Percentiles rank a stretch among this genome's conserved stretches.
phyloP scores from a whole-genome alignment of 2,797 vertebrate genomes.

The Gadopsis bispinosus region DNA sequence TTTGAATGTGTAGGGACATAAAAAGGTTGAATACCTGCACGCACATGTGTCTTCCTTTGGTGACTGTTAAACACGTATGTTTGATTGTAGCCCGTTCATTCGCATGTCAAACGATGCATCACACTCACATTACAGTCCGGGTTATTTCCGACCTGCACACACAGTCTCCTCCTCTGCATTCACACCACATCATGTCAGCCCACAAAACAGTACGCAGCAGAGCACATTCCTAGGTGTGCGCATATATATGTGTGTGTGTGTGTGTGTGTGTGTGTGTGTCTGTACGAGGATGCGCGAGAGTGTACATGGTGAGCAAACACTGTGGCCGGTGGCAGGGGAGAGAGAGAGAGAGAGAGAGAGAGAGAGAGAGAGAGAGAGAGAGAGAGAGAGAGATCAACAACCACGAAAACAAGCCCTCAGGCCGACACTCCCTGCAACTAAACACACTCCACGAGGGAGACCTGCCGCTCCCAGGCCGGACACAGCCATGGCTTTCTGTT shows the following conservation, averaged over 20 bases:
- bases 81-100: not conserved
- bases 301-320: constrained; percentile 53
- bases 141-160: constrained; percentile 25
- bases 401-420: constrained; percentile 44
- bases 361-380: constrained; percentile 10
- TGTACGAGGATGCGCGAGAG: constrained; percentile 17
- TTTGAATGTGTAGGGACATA: too few species aligned
- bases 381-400: constrained; percentile 11
- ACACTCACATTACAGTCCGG: not conserved
- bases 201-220: constrained; percentile 29
- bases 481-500: not conserved
- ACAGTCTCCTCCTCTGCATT: constrained; percentile 21
- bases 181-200: constrained; percentile 21
- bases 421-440: constrained; percentile 32
- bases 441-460: constrained; percentile 26
- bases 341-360: constrained; percentile 2
- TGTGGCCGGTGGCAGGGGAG: constrained; percentile 43
- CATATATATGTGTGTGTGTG: not conserved
- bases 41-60: not conserved
- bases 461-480: not conserved
- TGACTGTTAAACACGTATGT: not conserved
- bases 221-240: constrained; percentile 70
- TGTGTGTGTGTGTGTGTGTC: constrained; percentile 18
- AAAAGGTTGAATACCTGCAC: not conserved
- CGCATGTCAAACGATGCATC: not conserved